phyloP scores from a whole-genome alignment of 2,113 vertebrate genomes.

The Alosa alosa region DNA sequence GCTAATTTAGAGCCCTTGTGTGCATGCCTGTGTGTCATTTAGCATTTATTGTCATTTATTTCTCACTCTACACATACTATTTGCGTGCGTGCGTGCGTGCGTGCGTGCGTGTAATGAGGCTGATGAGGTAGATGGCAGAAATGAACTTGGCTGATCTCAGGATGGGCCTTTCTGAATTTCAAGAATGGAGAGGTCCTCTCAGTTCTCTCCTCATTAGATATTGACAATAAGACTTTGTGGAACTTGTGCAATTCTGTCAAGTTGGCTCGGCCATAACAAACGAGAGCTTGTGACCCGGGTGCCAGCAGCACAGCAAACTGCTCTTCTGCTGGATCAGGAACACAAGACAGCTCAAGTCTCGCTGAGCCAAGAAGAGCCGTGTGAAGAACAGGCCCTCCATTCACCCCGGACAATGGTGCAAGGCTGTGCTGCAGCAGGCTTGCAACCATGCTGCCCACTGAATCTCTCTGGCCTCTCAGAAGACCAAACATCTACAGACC shows the following conservation, averaged over 20 bases:
- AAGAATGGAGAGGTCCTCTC: background rate
- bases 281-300: background rate
- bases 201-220: background rate
- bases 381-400: constrained; percentile 52
- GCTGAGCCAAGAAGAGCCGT: constrained; percentile 33
- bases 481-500: constrained; percentile 35
- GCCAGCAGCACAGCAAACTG: background rate
- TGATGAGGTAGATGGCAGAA: background rate
- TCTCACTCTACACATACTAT: no score
- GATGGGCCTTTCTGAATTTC: background rate
- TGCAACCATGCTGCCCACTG: background rate
- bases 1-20: no score
- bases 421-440: constrained; percentile 53
- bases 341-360: constrained; percentile 47
- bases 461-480: background rate
- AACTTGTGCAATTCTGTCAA: background rate
- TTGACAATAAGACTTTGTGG: background rate
- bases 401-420: constrained; percentile 62
- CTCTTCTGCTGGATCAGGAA: background rate
- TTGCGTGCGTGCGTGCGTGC: background rate
- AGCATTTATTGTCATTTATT: no score
- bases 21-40: no score
- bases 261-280: background rate
- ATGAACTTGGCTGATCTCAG: background rate
- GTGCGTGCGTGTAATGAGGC: background rate